Conservation (phyloP, 23 tunicate genomes). For the Ciona savignyi region DNA sequence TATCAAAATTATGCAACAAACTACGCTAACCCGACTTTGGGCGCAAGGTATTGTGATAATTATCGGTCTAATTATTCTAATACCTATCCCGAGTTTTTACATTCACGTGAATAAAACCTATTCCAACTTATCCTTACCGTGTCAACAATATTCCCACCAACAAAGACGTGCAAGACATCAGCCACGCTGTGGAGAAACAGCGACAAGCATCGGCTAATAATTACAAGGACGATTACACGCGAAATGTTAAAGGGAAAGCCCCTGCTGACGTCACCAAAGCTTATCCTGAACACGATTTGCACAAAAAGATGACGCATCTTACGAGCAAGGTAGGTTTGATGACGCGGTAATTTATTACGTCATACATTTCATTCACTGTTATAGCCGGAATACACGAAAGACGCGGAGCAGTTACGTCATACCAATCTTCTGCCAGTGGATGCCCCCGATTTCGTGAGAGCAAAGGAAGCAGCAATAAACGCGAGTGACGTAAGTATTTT, state of each 20-base stretch:
- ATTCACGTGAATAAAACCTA: no score
- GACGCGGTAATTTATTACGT: not conserved
- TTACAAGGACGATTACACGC: constrained; percentile 57
- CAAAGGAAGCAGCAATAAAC: constrained; percentile 62
- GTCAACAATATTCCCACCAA: no score
- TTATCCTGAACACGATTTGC: constrained; percentile 87
- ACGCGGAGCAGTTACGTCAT: constrained; percentile 46
- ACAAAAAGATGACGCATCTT: constrained; percentile 35
- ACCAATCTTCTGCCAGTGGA: constrained; percentile 64
- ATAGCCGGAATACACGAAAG: constrained; percentile 51
- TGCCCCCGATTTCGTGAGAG: constrained; percentile 57
- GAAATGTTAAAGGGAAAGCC: constrained; percentile 63
- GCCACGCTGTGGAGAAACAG: constrained; percentile 61
- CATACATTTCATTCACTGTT: not conserved
- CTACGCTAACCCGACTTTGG: no score
- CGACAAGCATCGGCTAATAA: constrained; percentile 31
- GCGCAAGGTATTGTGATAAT: no score
- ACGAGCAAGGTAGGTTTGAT: constrained; percentile 43
- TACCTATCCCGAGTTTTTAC: no score
- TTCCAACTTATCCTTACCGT: no score
- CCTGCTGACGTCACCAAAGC: constrained; percentile 60
- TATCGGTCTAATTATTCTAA: no score
- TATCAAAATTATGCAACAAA: no score
- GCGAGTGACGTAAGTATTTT: constrained; percentile 82
- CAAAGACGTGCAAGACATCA: constrained; percentile 70